Base-by-base conservation (phyloP, 2,888 invertebrate genomes). In the Xiphydria camelus region DNA sequence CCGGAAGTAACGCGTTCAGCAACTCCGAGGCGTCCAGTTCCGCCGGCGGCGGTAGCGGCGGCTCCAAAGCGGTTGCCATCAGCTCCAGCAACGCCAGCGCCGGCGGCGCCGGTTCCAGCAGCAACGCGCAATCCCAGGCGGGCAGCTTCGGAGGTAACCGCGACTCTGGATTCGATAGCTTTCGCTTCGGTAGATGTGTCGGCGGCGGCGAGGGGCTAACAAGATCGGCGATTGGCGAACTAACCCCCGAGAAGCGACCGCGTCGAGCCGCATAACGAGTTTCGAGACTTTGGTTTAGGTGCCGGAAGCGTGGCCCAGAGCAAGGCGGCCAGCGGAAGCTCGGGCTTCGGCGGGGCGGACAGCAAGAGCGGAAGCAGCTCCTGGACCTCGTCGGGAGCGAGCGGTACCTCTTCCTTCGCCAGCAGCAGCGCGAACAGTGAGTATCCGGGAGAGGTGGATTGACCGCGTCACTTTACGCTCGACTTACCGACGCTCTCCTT, bases 361-460 rank as follows among this genome's bases (percentile, higher is more conserved):
- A 53, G 47, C 18, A 34, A 39, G 7, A 49, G 10, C 4, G 32
- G 15, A 17, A 47, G 25, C 39, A 40, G 48, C 17, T 18, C 51
- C 3, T 60, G 57, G 55, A 4, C 55, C 14, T 55, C 59, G 1
- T 47, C 53, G 14, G 45, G 52, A 2, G 54, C 21, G 1, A 23
- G 19, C 12, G 36, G 41, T 7, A 5, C 42, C 2, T 36, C 36
- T 10, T 19, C 43, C 4, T 37, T 21, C n/a, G 9, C 43, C n/a
- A 44, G 43, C 18, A 31, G 36, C 32, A 38, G 31, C 20, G 26
- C 41, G 9, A 33, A 10, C 23, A 31, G 43, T 44, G 4, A 44
- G 43, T 43, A 33, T n/a, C n/a, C n/a, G n/a, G n/a, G n/a, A n/a
- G n/a, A n/a, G n/a, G n/a, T n/a, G n/a, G n/a, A n/a, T n/a, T n/a